Evolutionary conservation across 2,113 vertebrate genomes (phyloP).

Genomic region (Spea multiplicata): DNA sequence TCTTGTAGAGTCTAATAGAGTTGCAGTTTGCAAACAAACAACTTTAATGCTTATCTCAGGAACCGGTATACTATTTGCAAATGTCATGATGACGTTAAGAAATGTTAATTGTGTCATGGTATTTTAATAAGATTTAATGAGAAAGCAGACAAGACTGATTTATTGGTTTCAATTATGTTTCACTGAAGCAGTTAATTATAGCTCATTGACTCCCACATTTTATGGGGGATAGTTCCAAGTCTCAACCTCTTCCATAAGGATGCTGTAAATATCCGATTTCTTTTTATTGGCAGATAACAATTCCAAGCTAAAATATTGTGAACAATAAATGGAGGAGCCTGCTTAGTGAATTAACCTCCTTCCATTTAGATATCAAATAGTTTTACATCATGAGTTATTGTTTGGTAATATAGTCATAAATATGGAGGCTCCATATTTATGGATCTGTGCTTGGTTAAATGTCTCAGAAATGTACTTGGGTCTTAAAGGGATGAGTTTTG

Average conservation of each 20-base stretch:
- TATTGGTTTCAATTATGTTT: constrained; percentile 36
- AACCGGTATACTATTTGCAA: background rate
- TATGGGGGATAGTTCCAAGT: constrained; percentile 3
- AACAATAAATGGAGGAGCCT: background rate
- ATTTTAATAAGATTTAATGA: constrained; percentile 37
- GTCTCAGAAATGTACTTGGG: no score
- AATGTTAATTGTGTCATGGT: constrained; percentile 26
- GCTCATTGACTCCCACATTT: constrained; percentile 36
- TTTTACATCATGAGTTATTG: no score
- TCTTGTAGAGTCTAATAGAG: no score
- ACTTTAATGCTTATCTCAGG: background rate
- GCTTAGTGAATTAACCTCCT: background rate
- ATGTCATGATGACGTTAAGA: constrained; percentile 12
- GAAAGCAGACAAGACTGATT: constrained; percentile 32
- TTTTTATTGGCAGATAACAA: background rate
- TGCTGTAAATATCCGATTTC: background rate
- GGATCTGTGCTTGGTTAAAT: no score
- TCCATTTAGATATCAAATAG: no score
- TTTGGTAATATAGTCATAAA: no score
- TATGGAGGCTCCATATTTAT: no score
- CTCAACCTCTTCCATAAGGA: constrained; percentile 20
- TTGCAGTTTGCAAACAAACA: background rate
- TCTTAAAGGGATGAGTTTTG: no score
- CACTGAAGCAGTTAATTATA: constrained; percentile 37
- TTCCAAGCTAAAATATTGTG: background rate